Conservation (phyloP, 2,888 invertebrate species). For the Seira ritae region DNA sequence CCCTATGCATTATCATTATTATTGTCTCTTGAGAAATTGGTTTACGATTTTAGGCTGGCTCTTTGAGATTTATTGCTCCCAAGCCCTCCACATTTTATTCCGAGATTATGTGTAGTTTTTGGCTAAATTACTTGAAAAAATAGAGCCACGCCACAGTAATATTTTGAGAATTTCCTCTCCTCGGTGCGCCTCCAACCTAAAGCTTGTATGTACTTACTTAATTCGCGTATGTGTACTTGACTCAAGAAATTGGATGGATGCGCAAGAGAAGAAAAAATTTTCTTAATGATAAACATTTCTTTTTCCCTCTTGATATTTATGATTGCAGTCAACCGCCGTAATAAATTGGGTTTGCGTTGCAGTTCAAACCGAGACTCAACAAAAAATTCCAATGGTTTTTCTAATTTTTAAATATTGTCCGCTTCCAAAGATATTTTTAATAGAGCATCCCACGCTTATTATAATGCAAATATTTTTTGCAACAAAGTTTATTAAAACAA, state of each 20-base stretch:
- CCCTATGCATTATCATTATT: slow-evolving; percentile 14
- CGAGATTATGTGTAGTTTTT: slow-evolving; percentile 30
- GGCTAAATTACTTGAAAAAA: slow-evolving; percentile 59
- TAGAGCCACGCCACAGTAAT: slow-evolving; percentile 35
- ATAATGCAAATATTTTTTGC: neutral
- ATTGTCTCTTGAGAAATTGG: slow-evolving; percentile 65
- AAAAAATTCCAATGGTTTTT: neutral
- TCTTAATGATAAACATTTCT: slow-evolving; percentile 46
- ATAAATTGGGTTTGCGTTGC: neutral
- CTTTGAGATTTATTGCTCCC: slow-evolving; percentile 62
- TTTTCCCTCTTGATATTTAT: slow-evolving; percentile 41
- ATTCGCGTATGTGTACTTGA: slow-evolving; percentile 10
- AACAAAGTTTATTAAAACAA: too few species aligned
- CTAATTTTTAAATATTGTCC: neutral
- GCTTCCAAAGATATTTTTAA: neutral
- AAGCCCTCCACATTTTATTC: slow-evolving; percentile 59
- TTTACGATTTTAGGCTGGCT: slow-evolving; percentile 61
- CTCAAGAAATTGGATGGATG: neutral
- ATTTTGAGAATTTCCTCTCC: neutral
- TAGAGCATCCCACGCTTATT: neutral
- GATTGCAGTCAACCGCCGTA: slow-evolving; percentile 46
- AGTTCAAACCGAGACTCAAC: slow-evolving; percentile 21
- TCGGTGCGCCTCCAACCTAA: too few species aligned
- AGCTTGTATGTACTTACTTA: too few species aligned
- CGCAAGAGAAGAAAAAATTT: slow-evolving; percentile 3